Base-by-base conservation (phyloP, 2,888 invertebrate genomes). In the Penaeus monodon region DNA sequence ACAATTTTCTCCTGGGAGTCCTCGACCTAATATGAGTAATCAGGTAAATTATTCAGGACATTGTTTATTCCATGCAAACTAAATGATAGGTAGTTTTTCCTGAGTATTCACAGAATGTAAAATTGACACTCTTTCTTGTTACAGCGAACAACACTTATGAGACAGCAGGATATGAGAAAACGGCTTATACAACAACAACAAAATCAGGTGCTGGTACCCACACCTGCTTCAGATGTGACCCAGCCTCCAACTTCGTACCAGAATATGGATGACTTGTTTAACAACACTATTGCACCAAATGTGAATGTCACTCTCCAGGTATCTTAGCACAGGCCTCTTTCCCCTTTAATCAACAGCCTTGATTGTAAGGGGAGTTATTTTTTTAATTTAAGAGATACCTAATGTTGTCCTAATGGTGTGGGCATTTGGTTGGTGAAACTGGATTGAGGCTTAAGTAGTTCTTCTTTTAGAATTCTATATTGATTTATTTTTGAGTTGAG, bases 271-370 rank as follows among this genome's bases (percentile, higher is more conserved):
- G 90, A 90, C 49, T 65, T 90, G 63, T 77, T 90, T 74, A 90
- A 90, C 82, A 88, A 86, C 85, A 78, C 85, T 38, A 85, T 87
- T 66, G 88, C 90, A 22, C 90, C 90, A 82, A 88, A 88, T 83
- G 88, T 88, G 84, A 90, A 90, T 85, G 88, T 90, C 68, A 79
- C 89, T 76, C 82, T 89, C 66, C 89, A 89, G 84, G 89, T 89
- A 81, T 76, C 76, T 74, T 80, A 77, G 77, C 57, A 57, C 57
- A 3, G 57, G 73, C 85, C 85, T 85, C 85, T 85, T 78, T 85
- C 85, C 85, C 85, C 85, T 85, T 85, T 85, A 85, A 85, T 49
- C 85, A 85, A 85, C 85, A 85, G 63, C 70, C 65, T 84, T 84
- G 84, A 80, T 85, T 85, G 44, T 65, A 68, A 82, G 33, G 82